Base-by-base conservation (phyloP, 1,140 invertebrate species). In the Zaprionus davidi region DNA sequence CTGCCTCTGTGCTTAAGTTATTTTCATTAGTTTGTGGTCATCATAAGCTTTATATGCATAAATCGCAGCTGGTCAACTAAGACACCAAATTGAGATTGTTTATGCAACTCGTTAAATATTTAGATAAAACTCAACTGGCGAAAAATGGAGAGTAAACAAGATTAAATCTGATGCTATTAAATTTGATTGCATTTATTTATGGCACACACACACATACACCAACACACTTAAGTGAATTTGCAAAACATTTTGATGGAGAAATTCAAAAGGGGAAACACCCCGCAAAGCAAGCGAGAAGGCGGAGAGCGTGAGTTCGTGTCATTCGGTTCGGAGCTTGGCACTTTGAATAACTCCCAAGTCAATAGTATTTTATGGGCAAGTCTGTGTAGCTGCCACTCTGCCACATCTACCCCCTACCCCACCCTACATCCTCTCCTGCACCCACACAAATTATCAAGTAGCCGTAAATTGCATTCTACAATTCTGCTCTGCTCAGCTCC, bases 401-500 rank as follows among this genome's bases (percentile, higher is more conserved):
- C 9, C 9, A 34, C 31, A 34, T 3, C 17, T n/a, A 20, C 13
- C 2, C 13, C 0, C 20, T 38, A 5, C 31, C 5, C 28, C 31
- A 11, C 0, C 12, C 17, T 31, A 9, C 34, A 11, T 24, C 26
- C 5, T 2, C 15, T 22, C 11, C 34, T 41, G 28, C 2, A 9
- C 11, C 65, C 34, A 56, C 70, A 83, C 71, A 87, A 87, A 87
- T 88, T 88, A 87, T 87, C 77, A 78, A 73, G 57, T 81, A 71
- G 83, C 75, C 75, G 79, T 88, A 88, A 88, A 88, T 88, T 84
- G 85, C 71, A 67, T 59, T 64, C 55, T 56, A 38, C 36, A 34
- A 17, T 9, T 34, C 9, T 34, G 31, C 31, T 17, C n/a, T 46
- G 41, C n/a, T 71, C 60, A 53, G 9, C 34, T 38, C 24, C 9